These are phyloP conservation scores for Ennomos fuscantarius DNA, from an alignment of 2,888 invertebrate species.

Conservation along the genomic window DNA sequence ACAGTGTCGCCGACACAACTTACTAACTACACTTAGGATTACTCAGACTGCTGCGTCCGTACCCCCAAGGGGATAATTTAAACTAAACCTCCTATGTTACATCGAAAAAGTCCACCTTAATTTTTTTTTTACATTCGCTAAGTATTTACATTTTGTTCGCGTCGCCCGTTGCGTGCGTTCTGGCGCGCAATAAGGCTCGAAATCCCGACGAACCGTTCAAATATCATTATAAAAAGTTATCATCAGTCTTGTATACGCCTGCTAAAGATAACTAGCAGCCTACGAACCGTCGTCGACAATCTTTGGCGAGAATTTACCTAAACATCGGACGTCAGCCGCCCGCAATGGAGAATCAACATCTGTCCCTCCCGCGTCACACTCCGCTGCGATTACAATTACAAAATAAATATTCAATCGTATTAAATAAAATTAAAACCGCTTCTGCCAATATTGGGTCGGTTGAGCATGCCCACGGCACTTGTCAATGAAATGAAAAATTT, in stretches of 20 bases:
- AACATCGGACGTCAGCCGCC: constrained; percentile 32
- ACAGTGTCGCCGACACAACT: constrained; percentile 42
- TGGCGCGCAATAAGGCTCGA: constrained; percentile 51
- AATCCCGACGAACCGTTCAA: constrained; percentile 51
- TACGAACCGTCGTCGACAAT: constrained; percentile 59
- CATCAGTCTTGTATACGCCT: constrained; percentile 79
- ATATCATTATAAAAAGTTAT: constrained; percentile 77
- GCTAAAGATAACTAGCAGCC: constrained; percentile 58
- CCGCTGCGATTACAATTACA: background rate
- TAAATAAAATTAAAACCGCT: constrained; percentile 4
- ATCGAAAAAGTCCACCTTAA: constrained; percentile 39
- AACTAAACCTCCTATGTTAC: constrained; percentile 58
- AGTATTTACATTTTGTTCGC: constrained; percentile 72
- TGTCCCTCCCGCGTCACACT: constrained; percentile 47
- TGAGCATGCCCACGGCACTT: constrained; percentile 26
- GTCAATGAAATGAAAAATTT: constrained; percentile 18
- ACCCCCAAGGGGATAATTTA: constrained; percentile 42
- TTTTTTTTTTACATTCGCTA: constrained; percentile 62
- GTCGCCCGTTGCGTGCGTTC: constrained; percentile 38
- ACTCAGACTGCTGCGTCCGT: constrained; percentile 62
- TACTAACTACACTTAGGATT: constrained; percentile 51
- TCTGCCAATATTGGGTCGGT: constrained; percentile 18
- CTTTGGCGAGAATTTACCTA: constrained; percentile 72
- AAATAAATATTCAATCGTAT: background rate
- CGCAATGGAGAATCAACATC: constrained; percentile 64